phyloP scores from a whole-genome alignment of 2,113 vertebrate genomes.

The Mobula hypostoma region DNA sequence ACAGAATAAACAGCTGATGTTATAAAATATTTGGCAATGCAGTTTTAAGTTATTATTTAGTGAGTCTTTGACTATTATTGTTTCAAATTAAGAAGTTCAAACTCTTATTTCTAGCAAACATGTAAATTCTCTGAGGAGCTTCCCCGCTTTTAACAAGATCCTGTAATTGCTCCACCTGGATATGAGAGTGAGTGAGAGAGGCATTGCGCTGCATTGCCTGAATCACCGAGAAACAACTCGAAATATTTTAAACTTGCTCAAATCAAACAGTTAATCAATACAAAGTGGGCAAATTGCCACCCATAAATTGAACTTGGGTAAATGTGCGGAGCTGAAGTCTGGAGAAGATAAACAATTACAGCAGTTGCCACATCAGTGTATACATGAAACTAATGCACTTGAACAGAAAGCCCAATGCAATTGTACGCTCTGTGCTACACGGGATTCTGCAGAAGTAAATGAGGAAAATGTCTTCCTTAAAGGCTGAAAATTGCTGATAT shows the following conservation, averaged over 20 bases:
- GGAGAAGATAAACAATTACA: conserved; percentile 2
- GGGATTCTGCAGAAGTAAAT: not conserved
- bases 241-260: not conserved
- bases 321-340: too few relatives aligned
- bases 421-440: not conserved
- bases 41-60: too few relatives aligned
- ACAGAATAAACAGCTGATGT: too few relatives aligned
- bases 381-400: not conserved
- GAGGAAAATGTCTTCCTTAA: not conserved
- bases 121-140: not conserved
- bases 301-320: not conserved
- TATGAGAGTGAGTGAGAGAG: not conserved
- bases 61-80: too few relatives aligned
- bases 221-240: not conserved
- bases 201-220: too few relatives aligned
- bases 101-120: not conserved
- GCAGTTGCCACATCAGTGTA: not conserved
- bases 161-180: not conserved
- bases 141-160: not conserved
- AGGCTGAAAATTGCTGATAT: conserved; percentile 6
- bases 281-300: not conserved
- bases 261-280: not conserved
- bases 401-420: not conserved
- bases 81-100: too few relatives aligned
- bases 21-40: too few relatives aligned